phyloP scores from a whole-genome alignment of 23 tunicate species.

The Ascidia mentula region DNA sequence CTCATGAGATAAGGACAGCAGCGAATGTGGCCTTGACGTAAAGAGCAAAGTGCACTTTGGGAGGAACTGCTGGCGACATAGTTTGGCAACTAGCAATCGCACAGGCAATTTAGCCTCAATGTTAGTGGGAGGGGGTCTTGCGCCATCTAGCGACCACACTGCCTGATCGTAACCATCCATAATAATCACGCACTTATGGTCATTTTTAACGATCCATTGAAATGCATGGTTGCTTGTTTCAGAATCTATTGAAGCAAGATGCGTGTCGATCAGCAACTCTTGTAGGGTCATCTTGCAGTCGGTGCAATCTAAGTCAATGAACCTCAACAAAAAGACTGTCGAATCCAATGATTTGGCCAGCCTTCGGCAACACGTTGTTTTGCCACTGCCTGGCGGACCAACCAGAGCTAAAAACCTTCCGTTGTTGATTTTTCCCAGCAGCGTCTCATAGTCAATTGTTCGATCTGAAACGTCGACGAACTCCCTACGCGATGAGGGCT shows the following conservation, averaged over 20 bases:
- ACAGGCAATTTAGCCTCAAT: neutral
- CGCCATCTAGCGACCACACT: neutral
- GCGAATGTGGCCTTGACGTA: constrained; percentile 4
- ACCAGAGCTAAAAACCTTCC: neutral
- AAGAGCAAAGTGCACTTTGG: neutral
- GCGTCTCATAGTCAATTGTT: no score
- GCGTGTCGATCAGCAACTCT: constrained; percentile 7
- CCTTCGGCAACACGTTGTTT: constrained; percentile 21
- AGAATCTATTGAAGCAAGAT: neutral
- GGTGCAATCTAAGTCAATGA: constrained; percentile 11
- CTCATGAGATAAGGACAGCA: no score
- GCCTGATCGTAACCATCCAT: constrained; percentile 32
- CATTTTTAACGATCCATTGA: constrained; percentile 17
- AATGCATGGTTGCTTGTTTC: neutral
- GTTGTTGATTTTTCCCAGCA: no score
- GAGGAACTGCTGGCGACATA: neutral
- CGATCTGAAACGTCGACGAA: no score
- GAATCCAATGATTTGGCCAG: constrained; percentile 4
- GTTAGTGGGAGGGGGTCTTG: neutral
- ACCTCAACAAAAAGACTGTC: neutral
- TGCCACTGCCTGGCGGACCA: constrained; percentile 23
- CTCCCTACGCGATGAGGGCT: no score
- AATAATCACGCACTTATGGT: constrained; percentile 3
- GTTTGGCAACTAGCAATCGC: neutral
- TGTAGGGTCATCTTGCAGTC: neutral